A percentile compares a stretch with the other conserved stretches of the same genome.
Evolutionary conservation across 1,140 invertebrate genomes (phyloP).

Genomic region (Olivierus martensii): DNA sequence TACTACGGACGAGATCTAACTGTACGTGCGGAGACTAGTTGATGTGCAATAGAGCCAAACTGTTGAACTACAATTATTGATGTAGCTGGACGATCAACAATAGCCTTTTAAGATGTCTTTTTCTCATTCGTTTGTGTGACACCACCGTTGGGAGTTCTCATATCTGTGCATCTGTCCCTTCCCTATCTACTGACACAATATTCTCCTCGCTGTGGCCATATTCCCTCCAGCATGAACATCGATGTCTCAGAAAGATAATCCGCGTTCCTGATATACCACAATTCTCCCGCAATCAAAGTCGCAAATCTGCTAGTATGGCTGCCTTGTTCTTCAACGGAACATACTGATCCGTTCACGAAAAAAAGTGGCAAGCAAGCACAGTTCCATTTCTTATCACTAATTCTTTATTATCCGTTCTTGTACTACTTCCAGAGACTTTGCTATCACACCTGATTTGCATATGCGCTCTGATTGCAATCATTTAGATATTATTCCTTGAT

Average conservation of each 20-base stretch:
- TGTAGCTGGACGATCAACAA: not conserved
- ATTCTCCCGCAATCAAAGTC: not conserved
- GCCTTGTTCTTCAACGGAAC: constrained; percentile 32
- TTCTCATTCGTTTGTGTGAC: not conserved
- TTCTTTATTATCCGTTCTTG: no score
- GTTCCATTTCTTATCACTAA: no score
- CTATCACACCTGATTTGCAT: no score
- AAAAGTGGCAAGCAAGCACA: no score
- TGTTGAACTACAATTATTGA: not conserved
- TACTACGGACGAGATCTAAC: not conserved
- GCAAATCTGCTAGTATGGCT: not conserved
- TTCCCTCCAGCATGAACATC: not conserved
- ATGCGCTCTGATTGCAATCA: no score
- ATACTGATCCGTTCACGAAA: not conserved
- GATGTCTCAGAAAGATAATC: not conserved
- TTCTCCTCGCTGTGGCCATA: not conserved
- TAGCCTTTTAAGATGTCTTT: not conserved
- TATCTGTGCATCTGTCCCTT: not conserved
- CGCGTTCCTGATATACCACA: not conserved
- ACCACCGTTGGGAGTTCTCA: not conserved
- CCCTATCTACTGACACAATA: not conserved
- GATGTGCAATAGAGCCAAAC: not conserved
- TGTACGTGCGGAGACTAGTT: no score
- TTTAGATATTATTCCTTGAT: no score
- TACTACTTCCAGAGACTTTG: no score